These are phyloP conservation scores for Anneissia japonica DNA, from an alignment of 35 echinoderm and acorn worm genomes.

Conservation along the genomic window DNA sequence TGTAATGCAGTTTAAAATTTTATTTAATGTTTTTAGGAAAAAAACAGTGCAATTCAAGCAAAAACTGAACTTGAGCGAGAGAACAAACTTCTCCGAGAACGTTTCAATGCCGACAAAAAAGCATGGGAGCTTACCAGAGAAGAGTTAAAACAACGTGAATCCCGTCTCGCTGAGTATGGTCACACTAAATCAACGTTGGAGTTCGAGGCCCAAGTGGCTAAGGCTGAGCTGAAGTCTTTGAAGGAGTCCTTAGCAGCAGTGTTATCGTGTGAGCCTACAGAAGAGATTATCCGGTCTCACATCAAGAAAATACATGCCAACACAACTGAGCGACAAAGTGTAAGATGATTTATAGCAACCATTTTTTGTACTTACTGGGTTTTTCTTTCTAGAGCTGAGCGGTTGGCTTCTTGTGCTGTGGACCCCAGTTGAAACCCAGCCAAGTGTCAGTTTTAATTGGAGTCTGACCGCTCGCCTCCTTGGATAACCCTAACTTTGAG, in stretches of 20 bases:
- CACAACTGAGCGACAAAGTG: slow-evolving; percentile 40
- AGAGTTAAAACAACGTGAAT: slow-evolving; percentile 64
- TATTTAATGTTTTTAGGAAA: slow-evolving; percentile 35
- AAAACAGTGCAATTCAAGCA: slow-evolving; percentile 35
- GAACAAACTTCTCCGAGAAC: slow-evolving; percentile 51
- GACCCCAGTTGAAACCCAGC: too few relatives aligned
- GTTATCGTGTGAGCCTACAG: slow-evolving; percentile 37
- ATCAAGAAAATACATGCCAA: slow-evolving; percentile 53
- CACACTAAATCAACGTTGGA: slow-evolving; percentile 53
- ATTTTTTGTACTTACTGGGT: too few relatives aligned
- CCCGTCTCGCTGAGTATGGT: slow-evolving; percentile 27
- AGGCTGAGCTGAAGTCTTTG: slow-evolving; percentile 63
- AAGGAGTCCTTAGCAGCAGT: slow-evolving; percentile 78
- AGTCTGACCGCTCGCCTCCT: too few relatives aligned
- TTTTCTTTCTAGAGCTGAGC: too few relatives aligned
- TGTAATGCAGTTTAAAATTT: neutral
- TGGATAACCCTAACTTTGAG: too few relatives aligned
- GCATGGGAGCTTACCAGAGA: slow-evolving; percentile 35
- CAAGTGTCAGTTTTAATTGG: too few relatives aligned
- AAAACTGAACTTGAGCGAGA: slow-evolving; percentile 66
- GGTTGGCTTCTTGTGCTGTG: too few relatives aligned
- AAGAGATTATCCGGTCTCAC: slow-evolving; percentile 68
- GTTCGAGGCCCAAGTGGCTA: slow-evolving; percentile 71
- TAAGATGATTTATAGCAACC: slow-evolving; percentile 21
- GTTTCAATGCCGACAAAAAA: slow-evolving; percentile 55